Evolutionary conservation across 2,888 invertebrate genomes (phyloP).

Genomic region (Biston betularia): DNA sequence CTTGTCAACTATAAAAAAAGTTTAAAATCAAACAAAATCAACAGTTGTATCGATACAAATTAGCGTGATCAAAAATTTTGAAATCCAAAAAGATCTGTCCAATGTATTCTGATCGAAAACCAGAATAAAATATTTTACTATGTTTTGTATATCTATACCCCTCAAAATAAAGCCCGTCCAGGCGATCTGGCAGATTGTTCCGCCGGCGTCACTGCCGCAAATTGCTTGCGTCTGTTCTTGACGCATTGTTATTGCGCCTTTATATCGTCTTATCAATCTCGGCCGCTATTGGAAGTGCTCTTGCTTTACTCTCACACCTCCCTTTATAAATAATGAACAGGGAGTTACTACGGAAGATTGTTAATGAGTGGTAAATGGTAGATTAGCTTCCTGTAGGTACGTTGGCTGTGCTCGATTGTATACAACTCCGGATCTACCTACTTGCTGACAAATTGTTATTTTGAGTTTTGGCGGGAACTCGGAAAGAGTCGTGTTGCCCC

Average conservation of each 20-base stretch:
- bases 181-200: neutral
- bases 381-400: neutral
- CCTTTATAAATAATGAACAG: constrained; percentile 6
- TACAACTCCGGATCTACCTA: neutral
- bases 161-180: neutral
- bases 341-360: neutral
- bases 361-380: neutral
- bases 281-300: constrained; percentile 18
- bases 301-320: constrained; percentile 17
- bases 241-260: constrained; percentile 44
- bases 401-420: neutral
- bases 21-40: no score
- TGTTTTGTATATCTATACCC: neutral
- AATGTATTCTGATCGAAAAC: no score
- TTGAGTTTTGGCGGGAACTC: no score
- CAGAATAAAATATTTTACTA: neutral
- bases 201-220: constrained; percentile 22
- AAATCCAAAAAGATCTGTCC: no score
- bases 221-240: constrained; percentile 39
- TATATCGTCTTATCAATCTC: constrained; percentile 38
- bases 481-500: no score
- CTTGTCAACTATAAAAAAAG: no score
- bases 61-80: no score
- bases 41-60: no score
- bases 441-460: no score